Base-by-base conservation (phyloP, 2,113 vertebrate species). In the Paedocypris sp. region DNA sequence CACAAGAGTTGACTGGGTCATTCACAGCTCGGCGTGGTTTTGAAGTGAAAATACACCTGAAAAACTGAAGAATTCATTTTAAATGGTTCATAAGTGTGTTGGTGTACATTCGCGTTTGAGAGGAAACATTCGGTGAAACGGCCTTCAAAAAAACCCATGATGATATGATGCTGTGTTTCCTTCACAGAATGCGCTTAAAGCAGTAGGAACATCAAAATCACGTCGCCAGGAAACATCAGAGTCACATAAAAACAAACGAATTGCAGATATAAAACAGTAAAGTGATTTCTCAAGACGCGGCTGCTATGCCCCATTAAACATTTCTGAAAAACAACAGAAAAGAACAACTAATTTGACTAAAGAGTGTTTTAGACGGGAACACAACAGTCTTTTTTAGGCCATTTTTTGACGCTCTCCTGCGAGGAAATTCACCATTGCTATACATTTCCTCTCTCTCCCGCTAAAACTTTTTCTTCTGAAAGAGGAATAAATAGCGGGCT, bases 401-500 rank as follows among this genome's bases (percentile, higher is more conserved):
- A n/a, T n/a, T n/a, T n/a, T n/a, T n/a, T n/a, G n/a, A n/a, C n/a
- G n/a, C n/a, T n/a, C n/a, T n/a, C n/a, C n/a, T n/a, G n/a, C n/a
- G n/a, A 58, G 1, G 1, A 10, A 32, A 32, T 58, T 28, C 12
- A 12, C 41, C 41, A 20, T 32, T 16, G 31, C 31, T 5, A 28
- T 13, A 10, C 20, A 13, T 29, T 36, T 23, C 2, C 6, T 9
- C 20, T 48, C 13, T 15, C 36, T 13, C 52, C 28, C 19, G 16
- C 18, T n/a, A 23, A 23, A 48, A 32, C 58, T 12, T 7, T 25
- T 9, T 33, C 13, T n/a, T n/a, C 15, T 13, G 11, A 4, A 22
- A 49, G 29, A 62, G 50, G 45, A 45, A 61, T 41, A 63, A 66
- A 60, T 60, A 58, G 53, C 45, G 35, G 35, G 48, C 13, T 62